phyloP scores from a whole-genome alignment of 2,113 vertebrate species.

The Baryphthengus martii region DNA sequence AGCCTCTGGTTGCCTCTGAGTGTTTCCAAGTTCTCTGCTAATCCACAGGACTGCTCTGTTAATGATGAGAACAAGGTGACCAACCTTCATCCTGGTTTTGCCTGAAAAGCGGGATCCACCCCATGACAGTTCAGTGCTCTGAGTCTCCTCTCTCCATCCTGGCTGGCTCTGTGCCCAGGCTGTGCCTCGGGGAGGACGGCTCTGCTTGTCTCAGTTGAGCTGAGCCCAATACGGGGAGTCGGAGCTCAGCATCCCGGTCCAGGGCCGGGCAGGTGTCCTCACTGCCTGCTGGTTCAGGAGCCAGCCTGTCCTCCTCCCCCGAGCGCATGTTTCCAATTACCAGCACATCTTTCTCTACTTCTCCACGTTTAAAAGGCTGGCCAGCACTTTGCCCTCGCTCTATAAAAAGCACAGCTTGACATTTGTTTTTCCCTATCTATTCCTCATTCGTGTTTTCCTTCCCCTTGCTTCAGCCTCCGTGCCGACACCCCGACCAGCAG shows the following conservation, averaged over 20 bases:
- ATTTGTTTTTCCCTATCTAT: background rate
- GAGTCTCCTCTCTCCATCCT: background rate
- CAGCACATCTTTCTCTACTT: background rate
- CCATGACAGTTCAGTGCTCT: accelerated
- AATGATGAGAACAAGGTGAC: accelerated
- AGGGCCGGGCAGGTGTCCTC: background rate
- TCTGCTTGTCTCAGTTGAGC: background rate
- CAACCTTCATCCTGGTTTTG: background rate
- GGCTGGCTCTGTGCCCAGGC: accelerated
- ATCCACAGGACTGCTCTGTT: background rate
- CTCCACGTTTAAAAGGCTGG: background rate
- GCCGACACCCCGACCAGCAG: background rate
- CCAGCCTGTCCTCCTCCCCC: background rate
- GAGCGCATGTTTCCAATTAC: background rate
- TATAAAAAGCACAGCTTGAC: background rate
- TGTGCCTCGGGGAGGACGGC: background rate
- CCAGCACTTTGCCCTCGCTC: background rate
- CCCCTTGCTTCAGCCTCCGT: background rate
- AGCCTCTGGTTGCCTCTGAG: background rate
- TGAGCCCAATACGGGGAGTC: accelerated
- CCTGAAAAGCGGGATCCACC: background rate
- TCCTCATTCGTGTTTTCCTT: background rate
- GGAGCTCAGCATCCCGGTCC: background rate
- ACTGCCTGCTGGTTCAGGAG: too few species aligned
- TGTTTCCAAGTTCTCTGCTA: background rate